These are phyloP conservation scores for Hirtodrosophila histrioides DNA, from an alignment of 2,888 invertebrate species.

Conservation along the genomic window DNA sequence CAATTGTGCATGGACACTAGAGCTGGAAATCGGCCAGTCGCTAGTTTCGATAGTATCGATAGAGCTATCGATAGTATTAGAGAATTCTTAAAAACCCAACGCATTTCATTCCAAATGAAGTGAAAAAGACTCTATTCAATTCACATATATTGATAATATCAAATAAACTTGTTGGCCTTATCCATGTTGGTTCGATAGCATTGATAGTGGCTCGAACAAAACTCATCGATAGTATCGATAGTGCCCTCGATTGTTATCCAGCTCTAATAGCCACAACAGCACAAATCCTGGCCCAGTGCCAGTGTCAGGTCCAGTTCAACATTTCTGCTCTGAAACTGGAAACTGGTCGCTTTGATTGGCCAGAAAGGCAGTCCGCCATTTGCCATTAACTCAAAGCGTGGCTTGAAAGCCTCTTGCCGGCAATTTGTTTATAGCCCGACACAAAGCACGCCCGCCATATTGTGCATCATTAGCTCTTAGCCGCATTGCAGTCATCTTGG, in stretches of 20 bases:
- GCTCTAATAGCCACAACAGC: too few species aligned
- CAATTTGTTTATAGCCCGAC: constrained; percentile 53
- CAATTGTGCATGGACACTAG: constrained; percentile 14
- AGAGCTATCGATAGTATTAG: too few species aligned
- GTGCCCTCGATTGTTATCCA: too few species aligned
- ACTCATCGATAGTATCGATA: too few species aligned
- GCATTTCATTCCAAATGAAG: too few species aligned
- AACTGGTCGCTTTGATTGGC: constrained; percentile 71
- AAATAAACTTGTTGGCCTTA: too few species aligned
- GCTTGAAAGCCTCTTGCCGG: constrained; percentile 44
- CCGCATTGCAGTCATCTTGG: constrained; percentile 21
- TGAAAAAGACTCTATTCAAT: too few species aligned
- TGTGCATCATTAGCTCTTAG: constrained; percentile 63
- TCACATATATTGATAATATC: too few species aligned
- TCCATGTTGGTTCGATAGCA: too few species aligned
- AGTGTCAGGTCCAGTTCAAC: constrained; percentile 17
- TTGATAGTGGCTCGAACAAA: too few species aligned
- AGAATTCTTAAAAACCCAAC: too few species aligned
- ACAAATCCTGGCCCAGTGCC: constrained; percentile 45
- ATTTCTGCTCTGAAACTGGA: constrained; percentile 48
- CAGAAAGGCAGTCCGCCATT: constrained; percentile 60
- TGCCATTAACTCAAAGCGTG: constrained; percentile 47
- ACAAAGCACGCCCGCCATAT: constrained; percentile 34
- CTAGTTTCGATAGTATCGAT: too few species aligned
- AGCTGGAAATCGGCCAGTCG: neutral